Base-by-base conservation (phyloP, 1,140 invertebrate species). In the Hyphantria cunea region DNA sequence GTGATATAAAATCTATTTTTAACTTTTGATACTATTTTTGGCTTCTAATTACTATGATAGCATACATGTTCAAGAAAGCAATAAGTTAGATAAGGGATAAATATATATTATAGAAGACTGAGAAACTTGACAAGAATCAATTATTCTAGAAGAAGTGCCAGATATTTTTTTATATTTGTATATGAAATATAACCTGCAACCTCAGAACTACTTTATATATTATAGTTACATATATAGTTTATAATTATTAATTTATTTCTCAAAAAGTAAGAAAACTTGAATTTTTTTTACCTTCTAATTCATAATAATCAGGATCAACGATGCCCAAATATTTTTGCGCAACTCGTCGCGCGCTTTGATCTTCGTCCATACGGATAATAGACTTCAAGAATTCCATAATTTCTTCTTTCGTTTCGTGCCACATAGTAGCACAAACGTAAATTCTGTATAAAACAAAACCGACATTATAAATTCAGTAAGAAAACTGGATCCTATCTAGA, bases 381-480 rank as follows among this genome's bases (percentile, higher is more conserved):
- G 96, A 96, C 78, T 97, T 97, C 74, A 98, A 94, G 91, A 97
- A 97, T 77, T 96, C 95, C 55, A 97, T 95, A 98, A 99, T 99
- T 91, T 99, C 98, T 56, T 98, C 96, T 81, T 95, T 95, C 3
- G 96, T 99, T 89, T 99, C 98, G 80, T 99, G 98, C 98, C 98
- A 99, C 98, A 99, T 99, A 6, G 98, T 99, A 7, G 97, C 97
- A 76, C 98, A 99, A 3, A 96, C 96, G 80, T 97, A 99, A 73
- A 99, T 98, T 63, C 97, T 94, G 47, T 42, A 67, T 34, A 13
- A 49, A 25, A 45, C 13, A n/a, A 47, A 59, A 32, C 0, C 8
- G 11, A 39, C 42, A 6, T 54, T 31, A 8, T 44, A n/a, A 44
- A 44, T 12, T 9, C 39, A 34, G 33, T 34, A 34, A n/a, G n/a